Conservation (phyloP, 1,140 invertebrate genomes). For the Drosophila grimshawi region DNA sequence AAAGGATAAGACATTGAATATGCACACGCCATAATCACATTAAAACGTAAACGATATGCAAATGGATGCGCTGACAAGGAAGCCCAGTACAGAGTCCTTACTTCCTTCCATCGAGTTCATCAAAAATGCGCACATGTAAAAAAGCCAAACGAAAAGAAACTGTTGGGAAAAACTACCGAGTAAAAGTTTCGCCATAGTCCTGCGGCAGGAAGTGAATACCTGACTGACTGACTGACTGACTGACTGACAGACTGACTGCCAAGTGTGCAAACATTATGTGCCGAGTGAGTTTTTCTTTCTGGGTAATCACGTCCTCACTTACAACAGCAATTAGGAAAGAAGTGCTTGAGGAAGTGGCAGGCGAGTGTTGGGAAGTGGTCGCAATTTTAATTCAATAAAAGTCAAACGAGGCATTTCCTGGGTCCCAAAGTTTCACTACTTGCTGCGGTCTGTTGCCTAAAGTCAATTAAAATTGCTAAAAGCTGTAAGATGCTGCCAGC, state of each 20-base stretch:
- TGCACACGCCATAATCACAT: constrained; percentile 83
- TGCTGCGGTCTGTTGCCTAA: constrained; percentile 68
- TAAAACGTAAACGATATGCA: constrained; percentile 83
- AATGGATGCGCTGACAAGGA: constrained; percentile 79
- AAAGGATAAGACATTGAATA: constrained; percentile 69
- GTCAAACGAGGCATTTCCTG: constrained; percentile 71
- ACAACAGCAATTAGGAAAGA: constrained; percentile 61
- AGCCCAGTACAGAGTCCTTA: constrained; percentile 33
- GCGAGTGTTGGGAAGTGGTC: constrained; percentile 6
- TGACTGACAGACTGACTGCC: background rate
- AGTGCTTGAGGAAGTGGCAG: background rate
- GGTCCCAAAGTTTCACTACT: constrained; percentile 41
- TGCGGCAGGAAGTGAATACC: constrained; percentile 65
- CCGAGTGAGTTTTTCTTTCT: constrained; percentile 34
- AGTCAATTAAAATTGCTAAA: constrained; percentile 76
- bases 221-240: constrained; percentile 4
- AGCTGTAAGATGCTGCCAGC: constrained; percentile 16
- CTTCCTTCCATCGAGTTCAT: constrained; percentile 53
- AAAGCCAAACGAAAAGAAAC: constrained; percentile 21
- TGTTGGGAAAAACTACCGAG: constrained; percentile 56
- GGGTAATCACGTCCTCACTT: constrained; percentile 75
- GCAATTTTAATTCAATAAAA: constrained; percentile 81
- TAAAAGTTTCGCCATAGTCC: constrained; percentile 40
- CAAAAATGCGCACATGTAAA: constrained; percentile 70
- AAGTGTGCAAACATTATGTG: constrained; percentile 42